Conservation (phyloP, 2,113 vertebrate genomes). For the Microtus pennsylvanicus region DNA sequence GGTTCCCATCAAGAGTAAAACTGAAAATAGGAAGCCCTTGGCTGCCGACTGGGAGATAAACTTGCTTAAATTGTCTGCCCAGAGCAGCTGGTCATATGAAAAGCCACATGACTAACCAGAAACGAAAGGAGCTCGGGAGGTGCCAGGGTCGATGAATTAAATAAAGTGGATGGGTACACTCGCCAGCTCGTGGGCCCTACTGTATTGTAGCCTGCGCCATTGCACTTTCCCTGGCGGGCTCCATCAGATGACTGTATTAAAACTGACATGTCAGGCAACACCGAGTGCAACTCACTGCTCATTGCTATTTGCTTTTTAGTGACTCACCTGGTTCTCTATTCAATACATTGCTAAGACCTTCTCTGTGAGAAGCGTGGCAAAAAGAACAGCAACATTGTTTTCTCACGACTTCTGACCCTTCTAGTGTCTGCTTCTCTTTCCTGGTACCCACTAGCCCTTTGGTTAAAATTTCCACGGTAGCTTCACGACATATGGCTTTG, state of each 20-base stretch:
- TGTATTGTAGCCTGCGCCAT: conserved; percentile 24
- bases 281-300: not conserved
- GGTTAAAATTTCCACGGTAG: not conserved
- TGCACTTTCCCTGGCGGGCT: not conserved
- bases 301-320: conserved; percentile 1
- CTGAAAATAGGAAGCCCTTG: conserved; percentile 71
- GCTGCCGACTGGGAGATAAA: conserved; percentile 70
- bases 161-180: conserved; percentile 63
- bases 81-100: conserved; percentile 42
- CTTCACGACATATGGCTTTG: not conserved
- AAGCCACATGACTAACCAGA: conserved; percentile 76
- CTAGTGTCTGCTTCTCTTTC: not conserved
- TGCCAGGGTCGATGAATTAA: conserved; percentile 58
- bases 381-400: not conserved
- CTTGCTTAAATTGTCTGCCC: conserved; percentile 42
- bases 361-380: not conserved
- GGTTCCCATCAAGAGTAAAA: conserved; percentile 66
- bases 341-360: not conserved
- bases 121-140: conserved; percentile 55
- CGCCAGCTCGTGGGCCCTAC: conserved; percentile 31
- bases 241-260: conserved; percentile 57
- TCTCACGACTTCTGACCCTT: not conserved
- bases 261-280: conserved; percentile 38
- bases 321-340: not conserved
- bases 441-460: not conserved